Percentiles rank a stretch among this genome's conserved stretches.
Conservation (phyloP, 2,888 invertebrate species). For the Emmelina monodactyla region DNA sequence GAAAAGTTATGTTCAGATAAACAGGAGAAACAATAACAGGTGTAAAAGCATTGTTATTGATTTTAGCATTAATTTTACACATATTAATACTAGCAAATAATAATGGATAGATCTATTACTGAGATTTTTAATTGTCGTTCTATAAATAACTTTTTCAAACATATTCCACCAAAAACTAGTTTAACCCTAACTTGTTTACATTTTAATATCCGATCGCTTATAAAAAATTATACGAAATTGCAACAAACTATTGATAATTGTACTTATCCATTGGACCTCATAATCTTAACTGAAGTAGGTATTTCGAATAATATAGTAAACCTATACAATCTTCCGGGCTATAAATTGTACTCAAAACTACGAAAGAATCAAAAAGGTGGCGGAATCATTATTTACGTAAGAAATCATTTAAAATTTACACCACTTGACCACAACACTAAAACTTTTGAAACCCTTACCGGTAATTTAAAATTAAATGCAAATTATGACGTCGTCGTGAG, state of each 20-base stretch:
- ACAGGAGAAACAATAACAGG: too few species aligned
- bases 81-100: too few species aligned
- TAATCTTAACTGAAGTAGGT: conserved; percentile 5
- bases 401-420: conserved; percentile 4
- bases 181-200: neutral
- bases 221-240: too few species aligned
- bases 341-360: conserved; percentile 9
- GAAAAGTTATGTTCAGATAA: neutral
- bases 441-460: conserved; percentile 4
- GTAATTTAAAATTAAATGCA: neutral
- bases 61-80: too few species aligned
- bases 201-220: conserved; percentile 6
- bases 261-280: conserved; percentile 4
- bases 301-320: conserved; percentile 3
- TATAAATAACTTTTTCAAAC: neutral
- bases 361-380: conserved; percentile 5
- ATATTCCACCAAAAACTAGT: too few species aligned
- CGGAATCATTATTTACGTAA: conserved; percentile 9
- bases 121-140: neutral
- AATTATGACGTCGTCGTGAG: conserved; percentile 6
- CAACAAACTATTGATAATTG: too few species aligned
- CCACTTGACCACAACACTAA: conserved; percentile 1
- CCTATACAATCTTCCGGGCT: conserved; percentile 7
- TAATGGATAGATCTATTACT: too few species aligned
- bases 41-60: neutral